Percentiles rank a stretch among this genome's conserved stretches.
Conservation (phyloP, 2,888 invertebrate genomes). For the Clivina fossor region DNA sequence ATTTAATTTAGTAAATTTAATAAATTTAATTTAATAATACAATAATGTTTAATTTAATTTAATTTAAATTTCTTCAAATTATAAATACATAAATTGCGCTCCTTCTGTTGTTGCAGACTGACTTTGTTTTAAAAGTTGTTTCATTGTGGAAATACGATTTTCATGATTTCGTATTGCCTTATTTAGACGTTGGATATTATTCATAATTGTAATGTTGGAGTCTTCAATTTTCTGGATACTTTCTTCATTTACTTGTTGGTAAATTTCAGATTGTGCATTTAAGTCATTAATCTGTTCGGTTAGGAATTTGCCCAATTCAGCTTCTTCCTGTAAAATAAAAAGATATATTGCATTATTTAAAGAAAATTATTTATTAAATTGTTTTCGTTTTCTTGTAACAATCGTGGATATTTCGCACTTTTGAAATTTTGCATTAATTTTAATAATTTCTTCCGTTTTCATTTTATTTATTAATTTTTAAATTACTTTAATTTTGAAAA, state of each 20-base stretch:
- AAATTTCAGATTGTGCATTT: constrained; percentile 47
- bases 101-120: too few species aligned
- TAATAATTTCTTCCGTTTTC: too few species aligned
- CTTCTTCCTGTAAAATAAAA: constrained; percentile 46
- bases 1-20: too few species aligned
- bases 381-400: not conserved
- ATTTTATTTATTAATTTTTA: too few species aligned
- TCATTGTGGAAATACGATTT: constrained; percentile 44
- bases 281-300: constrained; percentile 50
- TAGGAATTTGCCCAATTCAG: constrained; percentile 48
- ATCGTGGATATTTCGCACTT: not conserved
- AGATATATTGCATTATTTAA: not conserved
- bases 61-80: too few species aligned
- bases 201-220: constrained; percentile 49
- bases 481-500: too few species aligned
- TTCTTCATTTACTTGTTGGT: constrained; percentile 48
- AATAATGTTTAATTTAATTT: too few species aligned
- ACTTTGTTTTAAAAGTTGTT: constrained; percentile 5
- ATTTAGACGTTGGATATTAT: constrained; percentile 48
- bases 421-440: not conserved
- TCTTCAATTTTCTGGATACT: constrained; percentile 49
- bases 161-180: constrained; percentile 47
- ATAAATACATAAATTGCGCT: too few species aligned
- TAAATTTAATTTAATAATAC: too few species aligned
- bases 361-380: constrained; percentile 1